These are phyloP conservation scores for Neofelis nebulosa DNA, from an alignment of 2,113 vertebrate species.

Conservation along the genomic window DNA sequence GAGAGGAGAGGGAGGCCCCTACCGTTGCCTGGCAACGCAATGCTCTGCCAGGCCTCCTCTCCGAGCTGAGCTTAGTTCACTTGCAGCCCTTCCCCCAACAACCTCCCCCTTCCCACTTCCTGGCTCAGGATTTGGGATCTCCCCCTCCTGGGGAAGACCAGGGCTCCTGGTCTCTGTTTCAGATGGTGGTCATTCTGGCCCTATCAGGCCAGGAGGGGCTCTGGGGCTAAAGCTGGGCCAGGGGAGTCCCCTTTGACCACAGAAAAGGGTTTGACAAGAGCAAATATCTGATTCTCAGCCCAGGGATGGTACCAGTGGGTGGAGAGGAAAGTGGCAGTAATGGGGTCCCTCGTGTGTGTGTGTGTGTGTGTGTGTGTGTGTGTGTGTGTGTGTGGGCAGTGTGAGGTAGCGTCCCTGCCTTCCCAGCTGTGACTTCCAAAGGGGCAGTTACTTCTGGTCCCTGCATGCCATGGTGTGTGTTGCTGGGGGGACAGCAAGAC, in stretches of 20 bases:
- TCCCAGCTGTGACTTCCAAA: neutral
- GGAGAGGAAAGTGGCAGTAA: neutral
- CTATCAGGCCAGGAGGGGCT: neutral
- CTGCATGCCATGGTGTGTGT: neutral
- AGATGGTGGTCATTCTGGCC: neutral
- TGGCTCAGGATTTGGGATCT: slow-evolving; percentile 46
- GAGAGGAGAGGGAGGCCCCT: slow-evolving; percentile 72
- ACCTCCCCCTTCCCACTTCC: neutral
- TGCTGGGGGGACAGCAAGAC: neutral
- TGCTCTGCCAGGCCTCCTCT: slow-evolving; percentile 78
- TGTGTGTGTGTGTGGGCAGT: neutral
- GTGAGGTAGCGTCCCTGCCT: neutral
- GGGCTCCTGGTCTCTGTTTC: neutral
- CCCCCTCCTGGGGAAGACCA: neutral
- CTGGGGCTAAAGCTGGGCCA: neutral
- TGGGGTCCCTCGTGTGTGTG: neutral
- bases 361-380: neutral
- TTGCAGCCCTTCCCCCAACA: slow-evolving; percentile 48
- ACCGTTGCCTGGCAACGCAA: slow-evolving; percentile 76
- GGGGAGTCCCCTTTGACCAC: neutral
- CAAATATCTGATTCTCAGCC: neutral
- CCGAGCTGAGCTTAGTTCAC: slow-evolving; percentile 72
- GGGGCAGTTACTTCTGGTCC: neutral
- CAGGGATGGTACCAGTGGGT: neutral
- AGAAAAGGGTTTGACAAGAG: neutral